phyloP scores from a whole-genome alignment of 2,888 invertebrate genomes.

The Gymnocheta viridis region DNA sequence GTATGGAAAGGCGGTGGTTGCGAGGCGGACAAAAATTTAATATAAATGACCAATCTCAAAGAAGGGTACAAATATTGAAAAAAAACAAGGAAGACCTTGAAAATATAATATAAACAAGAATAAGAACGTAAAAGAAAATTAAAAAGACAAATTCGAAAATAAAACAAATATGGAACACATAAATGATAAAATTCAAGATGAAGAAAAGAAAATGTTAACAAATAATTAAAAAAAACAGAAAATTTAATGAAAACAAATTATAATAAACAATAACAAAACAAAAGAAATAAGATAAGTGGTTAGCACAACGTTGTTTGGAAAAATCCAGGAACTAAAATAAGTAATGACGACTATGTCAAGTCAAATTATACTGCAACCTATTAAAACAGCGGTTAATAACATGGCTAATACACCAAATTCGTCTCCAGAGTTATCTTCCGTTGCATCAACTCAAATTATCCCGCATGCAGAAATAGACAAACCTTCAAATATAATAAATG shows the following conservation, averaged over 20 bases:
- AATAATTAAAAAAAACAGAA: constrained; percentile 38
- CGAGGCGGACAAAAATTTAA: constrained; percentile 45
- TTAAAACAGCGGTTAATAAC: constrained; percentile 36
- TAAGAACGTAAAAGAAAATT: constrained; percentile 53
- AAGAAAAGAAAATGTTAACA: not conserved
- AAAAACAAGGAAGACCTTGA: constrained; percentile 72
- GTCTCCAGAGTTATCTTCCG: not conserved
- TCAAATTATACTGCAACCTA: constrained; percentile 51
- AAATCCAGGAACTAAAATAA: constrained; percentile 11
- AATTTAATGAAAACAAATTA: not conserved
- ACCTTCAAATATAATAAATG: constrained; percentile 81
- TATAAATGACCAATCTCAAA: constrained; percentile 32
- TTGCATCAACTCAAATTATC: not conserved
- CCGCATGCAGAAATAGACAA: constrained; percentile 28
- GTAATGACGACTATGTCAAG: constrained; percentile 56
- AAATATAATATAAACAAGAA: constrained; percentile 66
- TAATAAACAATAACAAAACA: not conserved
- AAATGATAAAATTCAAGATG: constrained; percentile 11
- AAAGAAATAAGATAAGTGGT: not conserved
- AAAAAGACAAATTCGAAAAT: constrained; percentile 20
- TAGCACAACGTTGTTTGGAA: not conserved
- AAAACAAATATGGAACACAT: constrained; percentile 19
- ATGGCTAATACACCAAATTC: constrained; percentile 46
- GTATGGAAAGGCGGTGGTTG: constrained; percentile 32
- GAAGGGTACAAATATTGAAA: constrained; percentile 32